Base-by-base conservation (phyloP, 2,888 invertebrate genomes). In the Hypolimnas misippus region DNA sequence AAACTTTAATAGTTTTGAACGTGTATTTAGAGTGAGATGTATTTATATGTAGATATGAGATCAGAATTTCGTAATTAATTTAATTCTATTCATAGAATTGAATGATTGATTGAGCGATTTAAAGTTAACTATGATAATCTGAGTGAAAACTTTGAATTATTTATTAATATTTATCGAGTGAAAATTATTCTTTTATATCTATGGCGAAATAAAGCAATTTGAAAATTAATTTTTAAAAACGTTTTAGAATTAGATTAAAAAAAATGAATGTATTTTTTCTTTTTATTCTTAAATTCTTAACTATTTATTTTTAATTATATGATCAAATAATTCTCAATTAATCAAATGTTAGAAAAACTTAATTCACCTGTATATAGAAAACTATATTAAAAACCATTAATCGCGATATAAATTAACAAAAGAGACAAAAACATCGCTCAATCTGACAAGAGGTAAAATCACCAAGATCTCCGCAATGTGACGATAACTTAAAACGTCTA, bases 401-500 rank as follows among this genome's bases (percentile, higher is more conserved):
- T n/a, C n/a, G n/a, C n/a, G n/a, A n/a, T n/a, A n/a, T n/a, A n/a
- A n/a, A n/a, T n/a, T n/a, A n/a, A n/a, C n/a, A n/a, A n/a, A n/a
- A n/a, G n/a, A 25, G 25, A 5, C 5, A 25, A 25, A 25, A 25
- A 25, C 21, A 38, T 10, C 10, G 25, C 21, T 17, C 10, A 38
- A 44, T 57, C 46, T 57, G 25, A 51, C 6, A 57, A 53, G 46
- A 35, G 25, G 44, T 46, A 8, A 57, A 49, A 49, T 29, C 49
- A 12, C 52, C 17, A 19, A 53, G 46, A 53, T 57, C 57, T 57
- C 31, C 51, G 62, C 56, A 17, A 57, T 25, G 57, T 21, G 52
- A 21, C 49, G 62, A 57, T 62, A 62, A 53, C 46, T 57, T 31
- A 25, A 10, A 42, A 58, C 49, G 35, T 53, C 50, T 46, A 64